Evolutionary conservation across 2,797 vertebrate species (phyloP), one percentile per base, ranked within the genome.

Genomic region (Schizopygopsis pylzovi): DNA sequence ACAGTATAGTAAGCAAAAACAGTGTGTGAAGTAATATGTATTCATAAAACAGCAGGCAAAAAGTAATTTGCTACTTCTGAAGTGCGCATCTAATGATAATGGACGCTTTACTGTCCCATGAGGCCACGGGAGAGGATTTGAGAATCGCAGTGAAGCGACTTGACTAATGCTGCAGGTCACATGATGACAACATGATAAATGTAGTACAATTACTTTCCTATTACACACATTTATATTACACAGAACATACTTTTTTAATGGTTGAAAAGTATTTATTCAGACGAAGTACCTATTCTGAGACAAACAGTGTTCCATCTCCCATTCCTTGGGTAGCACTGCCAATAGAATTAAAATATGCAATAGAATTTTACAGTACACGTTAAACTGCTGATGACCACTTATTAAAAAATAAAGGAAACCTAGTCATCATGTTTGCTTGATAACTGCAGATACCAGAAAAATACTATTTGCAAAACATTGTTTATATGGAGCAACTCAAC

Each of bases 141-240:
- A 33, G 28, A 33, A 67, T 67, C 37, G 63, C 28, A 67, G 2
- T 67, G 13, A 65, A 33, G 28, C 6, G 2, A 37, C 63, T 67
- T 67, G 61, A 65, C 61, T 65, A 65, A 33, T 37, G 28, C 63
- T 67, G 25, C 16, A 67, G 63, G 63, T 67, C 15, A 67, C 28
- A 37, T 67, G 63, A 28, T 65, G 63, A 67, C 63, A 33, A 67
- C 63, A 67, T 33, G 28, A 67, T 67, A 4, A 67, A 67, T 67
- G 63, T 67, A 67, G 63, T 16, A 67, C 6, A 67, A 67, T 67
- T 67, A 37, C 13, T 67, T 67, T 67, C 63, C 63, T 67, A 67
- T 67, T 33, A 37, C 28, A 37, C 28, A 33, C 28, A 56, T 56
- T 56, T 10, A 56, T 67, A 67, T 16, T 18, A 67, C 2, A 67